Conservation (phyloP, 2,797 vertebrate genomes). For the Anabacerthia variegaticeps region DNA sequence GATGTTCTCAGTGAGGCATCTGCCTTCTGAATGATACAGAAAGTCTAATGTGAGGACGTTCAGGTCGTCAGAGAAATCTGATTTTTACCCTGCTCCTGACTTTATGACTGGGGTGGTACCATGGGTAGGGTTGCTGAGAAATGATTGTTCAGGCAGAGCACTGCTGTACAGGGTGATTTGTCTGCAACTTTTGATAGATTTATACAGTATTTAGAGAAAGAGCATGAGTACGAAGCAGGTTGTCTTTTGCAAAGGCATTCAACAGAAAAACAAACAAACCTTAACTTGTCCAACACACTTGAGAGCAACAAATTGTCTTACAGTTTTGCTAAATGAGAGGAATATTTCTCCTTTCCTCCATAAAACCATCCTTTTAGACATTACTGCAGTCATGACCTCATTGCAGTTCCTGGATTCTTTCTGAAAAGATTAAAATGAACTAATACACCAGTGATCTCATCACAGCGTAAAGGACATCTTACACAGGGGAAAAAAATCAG, state of each 20-base stretch:
- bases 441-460: conserved; percentile 51
- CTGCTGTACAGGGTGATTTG: neutral
- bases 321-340: neutral
- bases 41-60: neutral
- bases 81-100: neutral
- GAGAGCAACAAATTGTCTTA: neutral
- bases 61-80: neutral
- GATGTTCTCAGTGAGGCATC: neutral
- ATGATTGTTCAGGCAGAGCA: neutral
- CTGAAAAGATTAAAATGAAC: conserved; percentile 54
- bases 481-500: neutral
- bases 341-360: neutral
- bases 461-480: neutral
- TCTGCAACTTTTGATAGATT: neutral
- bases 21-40: neutral
- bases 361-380: conserved; percentile 18
- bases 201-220: neutral
- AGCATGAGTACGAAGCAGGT: neutral
- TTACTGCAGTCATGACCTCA: conserved; percentile 50
- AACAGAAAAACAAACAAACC: neutral
- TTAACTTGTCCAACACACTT: neutral
- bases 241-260: neutral
- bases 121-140: neutral
- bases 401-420: neutral
- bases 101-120: neutral